Base-by-base conservation (phyloP, 2,113 vertebrate species). In the Tiliqua scincoides region DNA sequence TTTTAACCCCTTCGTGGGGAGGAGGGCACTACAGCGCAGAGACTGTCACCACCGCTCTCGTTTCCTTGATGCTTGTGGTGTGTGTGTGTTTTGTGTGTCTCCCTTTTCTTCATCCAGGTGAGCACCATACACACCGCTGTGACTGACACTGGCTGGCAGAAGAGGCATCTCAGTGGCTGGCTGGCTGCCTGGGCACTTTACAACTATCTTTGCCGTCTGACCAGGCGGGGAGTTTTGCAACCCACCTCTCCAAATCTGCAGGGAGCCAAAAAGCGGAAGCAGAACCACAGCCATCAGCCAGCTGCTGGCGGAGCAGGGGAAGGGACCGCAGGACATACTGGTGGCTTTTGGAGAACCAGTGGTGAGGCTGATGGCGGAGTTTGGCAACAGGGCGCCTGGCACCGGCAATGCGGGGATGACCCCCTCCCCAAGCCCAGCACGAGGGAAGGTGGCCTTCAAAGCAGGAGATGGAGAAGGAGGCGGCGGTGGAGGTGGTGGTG, bases 351-450 rank as follows among this genome's bases (percentile, higher is more conserved):
- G 18, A 89, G 92, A 93, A 93, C 57, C 87, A n/a, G n/a, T n/a
- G 12, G 91, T 87, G 91, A 93, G 92, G 94, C 93, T 91, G 92
- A 96, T 96, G 96, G 96, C 96, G 93, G 96, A 96, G 94, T 93
- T 94, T 32, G 94, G 94, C 89, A 90, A 93, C 91, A 88, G 94
- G 17, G 93, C 95, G 81, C 88, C 81, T 75, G 82, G 62, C 77
- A 9, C 74, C 21, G 52, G 65, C 70, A 37, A 88, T 70, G 93
- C 93, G 89, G 93, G 94, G 78, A 93, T 95, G 37, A 93, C 96
- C 48, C 90, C 95, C 72, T 95, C 95, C 88, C 94, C 96, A 52
- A 93, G 95, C 61, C 94, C 92, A 15, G 81, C 78, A 78, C 95
- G 91, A 0, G 95, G 94, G 17, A 96, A 95, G 94, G 94, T 93